Evolutionary conservation across 2,113 vertebrate species (phyloP), one percentile per base, ranked within the genome.

Genomic region (Phalacrocorax pelagicus): DNA sequence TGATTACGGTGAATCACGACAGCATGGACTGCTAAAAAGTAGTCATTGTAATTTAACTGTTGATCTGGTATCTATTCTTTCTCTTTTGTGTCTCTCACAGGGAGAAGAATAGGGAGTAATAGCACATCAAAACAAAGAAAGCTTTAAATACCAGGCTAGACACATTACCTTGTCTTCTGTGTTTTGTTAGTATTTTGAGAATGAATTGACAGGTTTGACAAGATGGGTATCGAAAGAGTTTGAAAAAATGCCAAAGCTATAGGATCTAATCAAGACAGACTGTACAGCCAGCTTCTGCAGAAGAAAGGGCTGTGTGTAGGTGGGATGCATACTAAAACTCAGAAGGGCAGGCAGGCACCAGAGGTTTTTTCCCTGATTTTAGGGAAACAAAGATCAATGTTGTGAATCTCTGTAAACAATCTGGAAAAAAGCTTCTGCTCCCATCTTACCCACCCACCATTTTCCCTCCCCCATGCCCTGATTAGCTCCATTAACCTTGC

Each of bases 271-370:
- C 54, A 89, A 90, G 78, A 83, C 38, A 84, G 40, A 80, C 69
- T 73, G 19, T 61, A n/a, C 59, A 93, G 63, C 34, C 70, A 81
- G 83, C 46, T 90, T 67, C 86, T 88, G 72, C 63, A 51, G 55
- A 49, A 49, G 55, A 92, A 86, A 88, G 65, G 51, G 69, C 65
- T 82, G 34, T 24, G 61, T 57, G 34, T 44, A 65, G 86, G 59
- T 77, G 82, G 69, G 83, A 38, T 96, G 94, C 81, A 96, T 95
- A 87, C 51, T 61, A 94, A 92, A 93, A 92, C 36, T 75, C n/a
- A 23, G 73, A 84, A 79, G 73, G 66, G 46, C 46, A 61, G 57
- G 73, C 61, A 77, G 32, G 21, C 84, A 47, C 34, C 9, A 8
- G 17, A 79, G 32, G 9, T 34, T 70, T 87, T 74, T 57, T 24